Evolutionary conservation across 2,113 vertebrate species (phyloP).

Genomic region (Melanostigma gelatinosum): DNA sequence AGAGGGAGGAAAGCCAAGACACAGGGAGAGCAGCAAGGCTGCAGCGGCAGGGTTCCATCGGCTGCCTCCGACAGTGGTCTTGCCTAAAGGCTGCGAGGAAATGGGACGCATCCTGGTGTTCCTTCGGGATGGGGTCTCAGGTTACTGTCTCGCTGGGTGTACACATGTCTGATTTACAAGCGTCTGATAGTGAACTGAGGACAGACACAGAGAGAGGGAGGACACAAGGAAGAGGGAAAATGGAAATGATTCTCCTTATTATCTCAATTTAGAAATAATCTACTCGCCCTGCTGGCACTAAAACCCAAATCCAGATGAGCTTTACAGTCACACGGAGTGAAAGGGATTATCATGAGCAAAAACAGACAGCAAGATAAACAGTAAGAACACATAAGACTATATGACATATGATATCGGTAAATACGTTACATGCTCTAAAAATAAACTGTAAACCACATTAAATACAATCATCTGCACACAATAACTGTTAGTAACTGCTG

Average conservation of each 20-base stretch:
- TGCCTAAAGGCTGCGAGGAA: conserved; percentile 32
- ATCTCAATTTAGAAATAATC: conserved; percentile 2
- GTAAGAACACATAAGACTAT: neutral
- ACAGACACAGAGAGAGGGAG: conserved; percentile 9
- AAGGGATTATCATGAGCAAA: neutral
- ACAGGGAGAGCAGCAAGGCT: conserved; percentile 69
- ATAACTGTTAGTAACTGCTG: conserved; percentile 37
- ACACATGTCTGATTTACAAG: conserved; percentile 53
- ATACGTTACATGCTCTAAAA: conserved; percentile 36
- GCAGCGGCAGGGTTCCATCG: conserved; percentile 16
- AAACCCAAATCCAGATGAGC: neutral
- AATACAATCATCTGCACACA: conserved; percentile 32
- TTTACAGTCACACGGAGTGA: neutral
- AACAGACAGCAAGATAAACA: neutral
- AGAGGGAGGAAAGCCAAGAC: conserved; percentile 59
- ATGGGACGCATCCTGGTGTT: conserved; percentile 64
- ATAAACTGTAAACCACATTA: conserved; percentile 41
- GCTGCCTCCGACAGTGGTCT: conserved; percentile 16
- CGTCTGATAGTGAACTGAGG: conserved; percentile 22
- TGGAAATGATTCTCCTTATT: conserved; percentile 5
- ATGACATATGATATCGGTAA: conserved; percentile 6
- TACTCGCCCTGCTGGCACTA: neutral
- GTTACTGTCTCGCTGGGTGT: conserved; percentile 58
- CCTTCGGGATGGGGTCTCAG: conserved; percentile 55
- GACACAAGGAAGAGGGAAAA: conserved; percentile 20